phyloP scores from a whole-genome alignment of 2,888 invertebrate genomes.

The Andrena bicolor region DNA sequence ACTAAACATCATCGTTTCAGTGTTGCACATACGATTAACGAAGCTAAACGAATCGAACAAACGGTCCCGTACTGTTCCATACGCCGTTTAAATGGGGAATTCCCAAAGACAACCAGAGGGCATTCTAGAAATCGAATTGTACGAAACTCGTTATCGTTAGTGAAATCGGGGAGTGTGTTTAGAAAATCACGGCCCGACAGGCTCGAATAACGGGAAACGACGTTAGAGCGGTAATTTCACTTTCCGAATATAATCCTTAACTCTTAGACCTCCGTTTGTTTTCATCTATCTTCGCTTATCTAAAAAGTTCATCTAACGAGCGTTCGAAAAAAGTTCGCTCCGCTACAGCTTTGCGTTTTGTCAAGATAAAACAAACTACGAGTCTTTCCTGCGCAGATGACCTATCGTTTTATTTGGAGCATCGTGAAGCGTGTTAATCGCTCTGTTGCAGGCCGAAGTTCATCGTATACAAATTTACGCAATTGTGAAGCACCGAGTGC shows the following conservation, averaged over 20 bases:
- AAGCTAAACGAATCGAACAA: too few relatives aligned
- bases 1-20: too few relatives aligned
- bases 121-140: neutral
- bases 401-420: neutral
- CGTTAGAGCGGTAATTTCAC: neutral
- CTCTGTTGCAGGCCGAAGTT: conserved; percentile 21
- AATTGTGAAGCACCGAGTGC: neutral
- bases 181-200: neutral
- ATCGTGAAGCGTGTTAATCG: conserved; percentile 11
- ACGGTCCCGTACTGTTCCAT: neutral
- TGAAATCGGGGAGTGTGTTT: neutral
- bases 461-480: conserved; percentile 22
- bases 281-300: neutral
- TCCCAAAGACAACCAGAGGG: neutral
- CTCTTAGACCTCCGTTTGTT: neutral
- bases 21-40: too few relatives aligned
- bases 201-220: neutral
- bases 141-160: conserved; percentile 5
- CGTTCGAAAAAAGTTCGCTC: neutral
- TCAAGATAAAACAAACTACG: conserved; percentile 4
- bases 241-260: neutral
- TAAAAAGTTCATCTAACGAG: neutral
- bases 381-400: neutral
- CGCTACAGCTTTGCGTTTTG: neutral
- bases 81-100: neutral